Base-by-base conservation (phyloP, 1,140 invertebrate genomes). In the Nasonia giraulti region DNA sequence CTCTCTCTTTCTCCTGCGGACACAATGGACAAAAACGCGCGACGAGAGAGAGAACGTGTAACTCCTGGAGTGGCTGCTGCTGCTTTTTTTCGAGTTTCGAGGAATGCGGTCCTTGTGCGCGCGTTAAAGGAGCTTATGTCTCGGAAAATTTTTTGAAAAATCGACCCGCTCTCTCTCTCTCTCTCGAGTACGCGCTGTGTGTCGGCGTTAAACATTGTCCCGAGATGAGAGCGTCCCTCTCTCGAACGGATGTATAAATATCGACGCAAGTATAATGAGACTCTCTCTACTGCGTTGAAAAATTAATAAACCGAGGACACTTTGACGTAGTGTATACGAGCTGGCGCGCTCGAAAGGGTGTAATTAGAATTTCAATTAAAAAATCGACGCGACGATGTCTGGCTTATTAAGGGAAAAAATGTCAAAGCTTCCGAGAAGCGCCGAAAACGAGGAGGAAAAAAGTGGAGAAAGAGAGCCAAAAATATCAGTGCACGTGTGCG, bases 281-380 rank as follows among this genome's bases (percentile, higher is more conserved):
- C 10, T 44, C 40, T 62, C 55, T 27, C 27, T 27, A 27, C 27
- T 4, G 12, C 12, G 68, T 11, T n/a, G 23, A 82, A 14, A 82
- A 75, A 31, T 75, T 75, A 37, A 82, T 10, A 37, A 66, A 27
- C 20, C 7, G 69, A 81, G 31, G 5, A 17, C 14, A 50, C 14
- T 14, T 50, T 44, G 7, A 44, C 10, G 40, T 44, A 44, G 10
- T 17, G 47, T 14, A 50, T 50, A 50, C 10, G 55, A 1, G n/a
- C 20, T 7, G n/a, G 27, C 6, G n/a, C 10, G 17, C 2, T 62
- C 17, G 27, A 78, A 23, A 76, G 23, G 20, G 17, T 75, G 68
- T 68, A 84, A 84, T 80, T 80, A 84, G 77, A 84, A 75, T 71
- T 84, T 84, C 83, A 84, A 84, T 80, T 84, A 84, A 84, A 62